Percentiles rank a stretch among this genome's conserved stretches.
These are phyloP conservation scores for Melanotaenia boesemani DNA, from an alignment of 2,797 vertebrate species.

Conservation along the genomic window DNA sequence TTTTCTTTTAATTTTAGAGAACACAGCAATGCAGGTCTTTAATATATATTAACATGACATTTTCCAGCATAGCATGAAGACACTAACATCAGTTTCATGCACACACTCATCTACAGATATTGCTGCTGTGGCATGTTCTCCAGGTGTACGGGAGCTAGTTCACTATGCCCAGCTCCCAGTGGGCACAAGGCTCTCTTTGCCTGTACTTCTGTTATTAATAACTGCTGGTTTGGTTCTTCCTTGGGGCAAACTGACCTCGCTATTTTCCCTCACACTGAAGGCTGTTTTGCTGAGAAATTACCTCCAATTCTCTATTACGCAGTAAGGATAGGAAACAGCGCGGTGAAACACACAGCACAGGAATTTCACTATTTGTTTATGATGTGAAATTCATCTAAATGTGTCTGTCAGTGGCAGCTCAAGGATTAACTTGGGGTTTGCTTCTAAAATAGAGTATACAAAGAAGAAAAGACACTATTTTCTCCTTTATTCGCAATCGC, in stretches of 20 bases:
- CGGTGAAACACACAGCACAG: conserved; percentile 3
- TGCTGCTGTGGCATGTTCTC: conserved; percentile 56
- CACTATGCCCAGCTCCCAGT: conserved; percentile 50
- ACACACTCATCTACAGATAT: conserved; percentile 19
- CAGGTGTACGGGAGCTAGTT: conserved; percentile 55
- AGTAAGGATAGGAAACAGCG: conserved; percentile 23
- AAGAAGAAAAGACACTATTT: conserved; percentile 23
- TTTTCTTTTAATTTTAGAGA: background rate
- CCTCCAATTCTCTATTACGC: conserved; percentile 48
- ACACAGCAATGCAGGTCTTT: background rate
- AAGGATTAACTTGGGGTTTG: conserved; percentile 19
- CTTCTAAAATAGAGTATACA: conserved; percentile 13
- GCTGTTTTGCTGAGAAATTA: conserved; percentile 58
- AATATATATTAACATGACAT: background rate
- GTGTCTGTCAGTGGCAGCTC: conserved; percentile 4
- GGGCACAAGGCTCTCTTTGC: conserved; percentile 43
- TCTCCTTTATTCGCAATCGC: conserved; percentile 9
- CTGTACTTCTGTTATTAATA: conserved; percentile 71
- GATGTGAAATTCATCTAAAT: conserved; percentile 24
- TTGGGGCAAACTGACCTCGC: conserved; percentile 66
- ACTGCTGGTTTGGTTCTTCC: conserved; percentile 61
- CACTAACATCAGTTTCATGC: background rate
- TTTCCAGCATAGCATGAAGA: background rate
- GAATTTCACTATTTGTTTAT: conserved; percentile 1
- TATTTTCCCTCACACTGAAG: conserved; percentile 48